These are phyloP conservation scores for Pampusana beccarii DNA, from an alignment of 2,113 vertebrate species.

Conservation along the genomic window DNA sequence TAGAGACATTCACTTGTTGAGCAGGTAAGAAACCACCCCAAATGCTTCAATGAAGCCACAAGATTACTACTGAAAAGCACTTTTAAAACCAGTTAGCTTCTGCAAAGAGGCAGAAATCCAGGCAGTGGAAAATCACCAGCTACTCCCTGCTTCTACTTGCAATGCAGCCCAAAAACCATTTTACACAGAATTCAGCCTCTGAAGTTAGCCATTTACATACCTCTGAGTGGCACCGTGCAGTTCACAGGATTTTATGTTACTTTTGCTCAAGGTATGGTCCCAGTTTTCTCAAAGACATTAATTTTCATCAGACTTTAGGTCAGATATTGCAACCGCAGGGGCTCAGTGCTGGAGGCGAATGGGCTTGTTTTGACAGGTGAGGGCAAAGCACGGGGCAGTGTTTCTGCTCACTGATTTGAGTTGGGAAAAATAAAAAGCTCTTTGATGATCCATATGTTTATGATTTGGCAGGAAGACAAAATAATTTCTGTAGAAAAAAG, in stretches of 20 bases:
- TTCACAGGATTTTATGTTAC: not conserved
- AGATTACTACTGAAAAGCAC: not conserved
- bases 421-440: not conserved
- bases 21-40: not conserved
- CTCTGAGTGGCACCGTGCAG: not conserved
- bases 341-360: accelerated
- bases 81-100: not conserved
- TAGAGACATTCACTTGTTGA: not conserved
- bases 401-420: not conserved
- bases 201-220: not conserved
- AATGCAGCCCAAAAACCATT: not conserved
- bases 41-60: not conserved
- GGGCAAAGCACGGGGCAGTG: not conserved
- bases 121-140: not conserved
- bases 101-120: not conserved
- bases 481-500: not conserved
- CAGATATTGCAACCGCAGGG: accelerated
- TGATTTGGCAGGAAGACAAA: not conserved
- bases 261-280: not conserved
- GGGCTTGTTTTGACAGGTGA: not conserved
- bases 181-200: not conserved
- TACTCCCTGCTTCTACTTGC: not conserved
- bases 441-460: not conserved
- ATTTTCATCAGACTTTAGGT: not conserved
- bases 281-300: not conserved